A percentile compares a stretch with the other conserved stretches of the same genome.
Conservation (phyloP, 2,888 invertebrate genomes). For the Ormyrus nitidulus region DNA sequence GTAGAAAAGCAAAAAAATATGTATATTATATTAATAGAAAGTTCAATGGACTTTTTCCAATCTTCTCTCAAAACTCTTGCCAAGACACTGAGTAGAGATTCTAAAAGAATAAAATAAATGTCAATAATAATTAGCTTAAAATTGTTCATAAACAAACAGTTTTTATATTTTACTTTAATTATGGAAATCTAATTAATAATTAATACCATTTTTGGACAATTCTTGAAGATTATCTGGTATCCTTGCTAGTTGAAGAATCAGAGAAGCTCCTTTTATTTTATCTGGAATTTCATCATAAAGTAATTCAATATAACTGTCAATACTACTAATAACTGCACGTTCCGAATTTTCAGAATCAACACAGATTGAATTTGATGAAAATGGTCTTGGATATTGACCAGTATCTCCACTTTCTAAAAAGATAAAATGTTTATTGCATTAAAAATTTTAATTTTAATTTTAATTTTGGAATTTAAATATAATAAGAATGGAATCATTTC, state of each 20-base stretch:
- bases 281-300: slow-evolving; percentile 96
- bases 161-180: slow-evolving; percentile 7
- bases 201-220: slow-evolving; percentile 91
- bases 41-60: slow-evolving; percentile 96
- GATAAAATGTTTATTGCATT: not conserved
- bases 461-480: too few species aligned
- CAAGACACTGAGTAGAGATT: slow-evolving; percentile 95
- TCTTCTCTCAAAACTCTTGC: slow-evolving; percentile 97
- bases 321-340: slow-evolving; percentile 86
- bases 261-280: slow-evolving; percentile 93
- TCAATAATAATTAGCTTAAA: slow-evolving; percentile 38
- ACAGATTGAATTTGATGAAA: slow-evolving; percentile 68
- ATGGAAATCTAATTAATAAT: not conserved
- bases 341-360: slow-evolving; percentile 74
- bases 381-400: slow-evolving; percentile 67
- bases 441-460: too few species aligned
- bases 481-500: too few species aligned
- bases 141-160: not conserved
- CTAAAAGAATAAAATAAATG: slow-evolving; percentile 76
- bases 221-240: slow-evolving; percentile 96
- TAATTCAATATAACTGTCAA: slow-evolving; percentile 96
- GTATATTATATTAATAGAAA: slow-evolving; percentile 97
- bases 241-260: slow-evolving; percentile 93
- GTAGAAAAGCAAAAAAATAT: slow-evolving; percentile 98
- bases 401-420: slow-evolving; percentile 38